phyloP scores from a whole-genome alignment of 2,113 vertebrate species.

The Antennarius striatus region DNA sequence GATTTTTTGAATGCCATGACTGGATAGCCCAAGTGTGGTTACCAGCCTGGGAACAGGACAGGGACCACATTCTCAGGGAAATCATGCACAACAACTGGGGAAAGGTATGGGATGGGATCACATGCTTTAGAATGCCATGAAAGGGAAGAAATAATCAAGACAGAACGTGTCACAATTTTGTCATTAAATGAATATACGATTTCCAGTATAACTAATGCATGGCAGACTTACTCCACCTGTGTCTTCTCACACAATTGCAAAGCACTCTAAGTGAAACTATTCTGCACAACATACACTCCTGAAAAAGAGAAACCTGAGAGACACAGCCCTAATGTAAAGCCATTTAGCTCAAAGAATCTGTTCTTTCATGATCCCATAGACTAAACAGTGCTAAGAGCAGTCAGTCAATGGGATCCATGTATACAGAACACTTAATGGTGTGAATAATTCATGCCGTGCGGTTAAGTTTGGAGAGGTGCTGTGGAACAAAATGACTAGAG shows the following conservation, averaged over 20 bases:
- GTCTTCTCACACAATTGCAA: constrained; percentile 23
- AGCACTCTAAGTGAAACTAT: constrained; percentile 19
- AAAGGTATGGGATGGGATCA: constrained; percentile 43
- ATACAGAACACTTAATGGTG: constrained; percentile 79
- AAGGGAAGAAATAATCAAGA: constrained; percentile 30
- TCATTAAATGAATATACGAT: constrained; percentile 52
- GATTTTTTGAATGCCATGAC: constrained; percentile 36
- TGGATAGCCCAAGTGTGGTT: neutral
- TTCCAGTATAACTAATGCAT: constrained; percentile 35
- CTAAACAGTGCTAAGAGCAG: constrained; percentile 72
- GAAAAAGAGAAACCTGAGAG: constrained; percentile 34
- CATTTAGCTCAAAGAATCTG: constrained; percentile 67
- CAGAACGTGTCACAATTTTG: constrained; percentile 36
- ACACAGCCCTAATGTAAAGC: constrained; percentile 56
- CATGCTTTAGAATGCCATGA: constrained; percentile 22
- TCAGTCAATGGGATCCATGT: constrained; percentile 70
- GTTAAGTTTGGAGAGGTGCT: constrained; percentile 79
- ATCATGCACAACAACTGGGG: constrained; percentile 55
- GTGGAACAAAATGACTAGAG: constrained; percentile 78
- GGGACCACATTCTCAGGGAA: constrained; percentile 58
- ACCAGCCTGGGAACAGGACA: constrained; percentile 47
- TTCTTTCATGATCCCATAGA: constrained; percentile 68
- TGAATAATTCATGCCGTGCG: constrained; percentile 79
- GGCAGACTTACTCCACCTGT: constrained; percentile 40
- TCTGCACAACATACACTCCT: constrained; percentile 35